Conservation (phyloP, 2,797 vertebrate species). For the Catamblyrhynchus diadema region DNA sequence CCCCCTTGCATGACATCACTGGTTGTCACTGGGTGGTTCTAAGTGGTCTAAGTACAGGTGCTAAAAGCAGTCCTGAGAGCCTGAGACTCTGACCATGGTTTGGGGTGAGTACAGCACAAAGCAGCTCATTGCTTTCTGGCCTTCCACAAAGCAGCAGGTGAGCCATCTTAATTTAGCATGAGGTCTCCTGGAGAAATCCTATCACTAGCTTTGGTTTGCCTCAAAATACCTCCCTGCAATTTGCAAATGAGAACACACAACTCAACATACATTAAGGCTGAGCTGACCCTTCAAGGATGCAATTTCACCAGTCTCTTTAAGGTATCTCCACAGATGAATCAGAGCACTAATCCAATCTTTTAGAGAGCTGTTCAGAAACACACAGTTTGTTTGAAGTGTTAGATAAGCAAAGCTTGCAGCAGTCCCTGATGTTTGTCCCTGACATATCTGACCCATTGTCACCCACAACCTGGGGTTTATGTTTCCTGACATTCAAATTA, state of each 20-base stretch:
- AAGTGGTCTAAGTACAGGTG: neutral
- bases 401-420: neutral
- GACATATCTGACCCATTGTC: neutral
- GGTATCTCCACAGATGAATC: neutral
- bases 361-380: neutral
- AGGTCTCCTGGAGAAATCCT: neutral
- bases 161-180: neutral
- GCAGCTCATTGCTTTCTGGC: neutral
- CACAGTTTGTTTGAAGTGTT: neutral
- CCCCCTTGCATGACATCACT: rapidly evolving
- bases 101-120: neutral
- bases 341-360: neutral
- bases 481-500: neutral
- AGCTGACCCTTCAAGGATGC: neutral
- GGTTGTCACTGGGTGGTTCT: neutral
- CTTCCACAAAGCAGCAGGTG: neutral
- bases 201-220: neutral
- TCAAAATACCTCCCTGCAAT: neutral
- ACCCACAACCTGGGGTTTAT: neutral
- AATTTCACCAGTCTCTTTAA: neutral
- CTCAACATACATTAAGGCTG: neutral
- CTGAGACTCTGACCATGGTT: neutral
- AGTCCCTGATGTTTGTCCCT: neutral
- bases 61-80: neutral
- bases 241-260: neutral